Percentiles rank a stretch among this genome's conserved stretches.
These are phyloP conservation scores for Pungitius pungitius DNA, from an alignment of 2,113 vertebrate species.

Conservation along the genomic window DNA sequence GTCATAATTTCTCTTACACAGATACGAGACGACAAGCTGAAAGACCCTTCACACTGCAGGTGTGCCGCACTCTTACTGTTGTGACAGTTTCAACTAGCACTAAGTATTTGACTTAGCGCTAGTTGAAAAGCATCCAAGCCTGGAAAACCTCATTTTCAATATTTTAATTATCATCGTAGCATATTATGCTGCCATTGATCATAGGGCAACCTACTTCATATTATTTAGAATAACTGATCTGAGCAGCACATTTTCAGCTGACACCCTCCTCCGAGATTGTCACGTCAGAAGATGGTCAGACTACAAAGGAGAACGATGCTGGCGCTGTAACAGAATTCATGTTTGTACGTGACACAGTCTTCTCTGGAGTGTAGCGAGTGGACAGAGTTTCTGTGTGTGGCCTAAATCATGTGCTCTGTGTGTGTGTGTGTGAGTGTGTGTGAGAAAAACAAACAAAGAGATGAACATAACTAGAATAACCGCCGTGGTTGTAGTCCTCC, in stretches of 20 bases:
- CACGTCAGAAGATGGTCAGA: slow-evolving; percentile 45
- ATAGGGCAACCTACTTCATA: neutral
- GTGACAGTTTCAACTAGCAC: neutral
- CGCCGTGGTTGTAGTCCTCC: neutral
- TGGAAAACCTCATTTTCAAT: slow-evolving; percentile 12
- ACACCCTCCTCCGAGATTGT: slow-evolving; percentile 13
- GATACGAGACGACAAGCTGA: slow-evolving; percentile 65
- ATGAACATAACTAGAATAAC: slow-evolving; percentile 22
- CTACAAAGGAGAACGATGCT: slow-evolving; percentile 44
- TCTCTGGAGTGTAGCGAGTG: slow-evolving; percentile 29
- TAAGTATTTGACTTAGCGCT: neutral
- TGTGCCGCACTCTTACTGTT: slow-evolving; percentile 26
- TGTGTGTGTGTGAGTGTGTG: slow-evolving; percentile 30
- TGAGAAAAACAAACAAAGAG: slow-evolving; percentile 22
- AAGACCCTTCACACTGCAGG: slow-evolving; percentile 56
- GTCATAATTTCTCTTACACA: slow-evolving; percentile 67
- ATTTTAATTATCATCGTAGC: slow-evolving; percentile 7
- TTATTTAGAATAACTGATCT: slow-evolving; percentile 24
- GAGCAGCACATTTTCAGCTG: slow-evolving; percentile 26
- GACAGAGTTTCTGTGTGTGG: slow-evolving; percentile 49
- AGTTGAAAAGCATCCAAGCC: slow-evolving; percentile 14
- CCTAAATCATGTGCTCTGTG: slow-evolving; percentile 53
- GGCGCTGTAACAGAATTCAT: slow-evolving; percentile 33
- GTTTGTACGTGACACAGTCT: slow-evolving; percentile 44
- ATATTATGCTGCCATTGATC: neutral